Percentiles rank a stretch among this genome's conserved stretches.
phyloP scores from a whole-genome alignment of 2,113 vertebrate genomes.

The Sphaerodactylus townsendi region DNA sequence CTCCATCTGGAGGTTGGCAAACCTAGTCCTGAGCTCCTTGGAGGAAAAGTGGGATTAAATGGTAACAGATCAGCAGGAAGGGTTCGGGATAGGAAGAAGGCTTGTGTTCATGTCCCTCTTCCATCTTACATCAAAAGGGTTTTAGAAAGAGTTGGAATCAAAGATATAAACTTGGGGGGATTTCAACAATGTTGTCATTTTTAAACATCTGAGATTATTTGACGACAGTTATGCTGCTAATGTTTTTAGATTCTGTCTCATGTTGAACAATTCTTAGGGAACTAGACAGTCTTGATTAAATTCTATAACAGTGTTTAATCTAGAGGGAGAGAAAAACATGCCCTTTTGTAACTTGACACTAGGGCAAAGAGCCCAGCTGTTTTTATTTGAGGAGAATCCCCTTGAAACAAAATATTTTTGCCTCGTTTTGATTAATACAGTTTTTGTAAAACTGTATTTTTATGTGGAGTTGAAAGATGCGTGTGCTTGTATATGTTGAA shows the following conservation, averaged over 20 bases:
- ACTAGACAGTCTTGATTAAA: background rate
- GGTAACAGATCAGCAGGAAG: no score
- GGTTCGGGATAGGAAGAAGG: no score
- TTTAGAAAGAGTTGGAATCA: background rate
- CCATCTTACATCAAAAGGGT: background rate
- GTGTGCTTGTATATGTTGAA: background rate
- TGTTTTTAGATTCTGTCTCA: constrained; percentile 1
- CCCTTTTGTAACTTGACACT: background rate
- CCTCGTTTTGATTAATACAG: background rate
- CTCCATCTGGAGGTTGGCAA: no score
- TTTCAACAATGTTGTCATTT: background rate
- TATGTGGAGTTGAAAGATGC: background rate
- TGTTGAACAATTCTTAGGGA: constrained; percentile 10
- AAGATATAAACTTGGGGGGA: background rate
- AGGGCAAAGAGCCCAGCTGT: background rate
- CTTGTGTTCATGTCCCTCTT: background rate
- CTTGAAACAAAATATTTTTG: background rate
- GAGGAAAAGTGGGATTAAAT: no score
- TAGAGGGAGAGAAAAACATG: background rate
- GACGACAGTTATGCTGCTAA: accelerated
- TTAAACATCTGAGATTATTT: background rate
- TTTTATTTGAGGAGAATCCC: background rate
- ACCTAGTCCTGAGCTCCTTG: no score
- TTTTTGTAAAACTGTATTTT: constrained; percentile 10
- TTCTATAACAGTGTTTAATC: constrained; percentile 5